Conservation (phyloP, 1,140 invertebrate species). For the Zaprionus ornatus region DNA sequence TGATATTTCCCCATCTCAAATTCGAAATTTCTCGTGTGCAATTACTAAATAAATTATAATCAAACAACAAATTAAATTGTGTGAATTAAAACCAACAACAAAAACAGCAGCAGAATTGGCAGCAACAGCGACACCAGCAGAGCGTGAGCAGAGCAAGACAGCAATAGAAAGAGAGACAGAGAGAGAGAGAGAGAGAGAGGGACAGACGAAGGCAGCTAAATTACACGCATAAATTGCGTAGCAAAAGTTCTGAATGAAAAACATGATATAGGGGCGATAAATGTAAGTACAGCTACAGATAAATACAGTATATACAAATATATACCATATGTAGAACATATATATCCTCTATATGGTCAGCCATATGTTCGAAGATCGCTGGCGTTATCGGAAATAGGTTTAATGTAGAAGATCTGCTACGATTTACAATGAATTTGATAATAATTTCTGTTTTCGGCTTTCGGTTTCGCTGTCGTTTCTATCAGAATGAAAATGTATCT, state of each 20-base stretch:
- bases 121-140: conserved; percentile 2
- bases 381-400: conserved; percentile 32
- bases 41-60: conserved; percentile 63
- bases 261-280: conserved; percentile 55
- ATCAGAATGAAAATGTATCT: conserved; percentile 28
- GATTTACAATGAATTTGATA: background rate
- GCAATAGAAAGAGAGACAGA: background rate
- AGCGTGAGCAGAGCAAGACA: conserved; percentile 5
- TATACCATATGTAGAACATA: background rate
- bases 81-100: conserved; percentile 67
- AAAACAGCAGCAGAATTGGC: conserved; percentile 31
- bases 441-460: background rate
- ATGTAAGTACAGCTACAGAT: conserved; percentile 63
- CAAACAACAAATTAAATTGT: conserved; percentile 55
- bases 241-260: conserved; percentile 73
- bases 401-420: background rate
- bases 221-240: conserved; percentile 79
- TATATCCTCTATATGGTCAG: background rate
- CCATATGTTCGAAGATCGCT: conserved; percentile 9
- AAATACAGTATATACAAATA: background rate
- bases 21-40: conserved; percentile 59
- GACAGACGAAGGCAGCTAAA: conserved; percentile 42
- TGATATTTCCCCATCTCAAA: conserved; percentile 45
- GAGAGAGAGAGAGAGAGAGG: background rate
- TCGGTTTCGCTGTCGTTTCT: background rate